Evolutionary conservation across 1,140 invertebrate genomes (phyloP).

Genomic region (Steinernema khuongi): DNA sequence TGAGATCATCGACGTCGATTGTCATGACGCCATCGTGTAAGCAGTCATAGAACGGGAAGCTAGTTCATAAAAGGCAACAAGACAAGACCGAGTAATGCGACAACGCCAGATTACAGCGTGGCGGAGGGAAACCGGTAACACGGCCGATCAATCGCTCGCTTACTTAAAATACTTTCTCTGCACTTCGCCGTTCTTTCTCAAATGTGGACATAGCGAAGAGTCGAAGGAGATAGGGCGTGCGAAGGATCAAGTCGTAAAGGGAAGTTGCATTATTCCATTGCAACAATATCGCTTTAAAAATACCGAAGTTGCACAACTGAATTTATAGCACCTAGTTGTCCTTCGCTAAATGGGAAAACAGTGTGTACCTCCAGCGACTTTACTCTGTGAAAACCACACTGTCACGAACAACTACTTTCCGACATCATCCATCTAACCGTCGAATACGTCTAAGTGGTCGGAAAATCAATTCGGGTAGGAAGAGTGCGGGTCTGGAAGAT

Average conservation of each 20-base stretch:
- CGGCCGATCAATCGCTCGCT: neutral
- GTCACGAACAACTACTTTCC: conserved; percentile 8
- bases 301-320: too few species aligned
- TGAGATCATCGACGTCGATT: neutral
- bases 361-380: too few species aligned
- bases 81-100: conserved; percentile 5
- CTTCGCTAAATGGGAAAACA: too few species aligned
- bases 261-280: too few species aligned
- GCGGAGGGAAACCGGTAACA: neutral
- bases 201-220: too few species aligned
- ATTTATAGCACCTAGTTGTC: too few species aligned
- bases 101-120: neutral
- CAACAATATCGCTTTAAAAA: too few species aligned
- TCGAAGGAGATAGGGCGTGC: too few species aligned
- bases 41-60: neutral
- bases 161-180: neutral
- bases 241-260: too few species aligned
- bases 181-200: too few species aligned
- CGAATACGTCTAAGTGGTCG: neutral
- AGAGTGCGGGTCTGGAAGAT: too few species aligned
- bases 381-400: too few species aligned
- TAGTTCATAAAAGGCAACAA: conserved; percentile 17
- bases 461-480: neutral
- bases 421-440: neutral
- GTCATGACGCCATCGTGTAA: neutral